Base-by-base conservation (phyloP, 2,888 invertebrate species). In the Silvanus unidentatus region DNA sequence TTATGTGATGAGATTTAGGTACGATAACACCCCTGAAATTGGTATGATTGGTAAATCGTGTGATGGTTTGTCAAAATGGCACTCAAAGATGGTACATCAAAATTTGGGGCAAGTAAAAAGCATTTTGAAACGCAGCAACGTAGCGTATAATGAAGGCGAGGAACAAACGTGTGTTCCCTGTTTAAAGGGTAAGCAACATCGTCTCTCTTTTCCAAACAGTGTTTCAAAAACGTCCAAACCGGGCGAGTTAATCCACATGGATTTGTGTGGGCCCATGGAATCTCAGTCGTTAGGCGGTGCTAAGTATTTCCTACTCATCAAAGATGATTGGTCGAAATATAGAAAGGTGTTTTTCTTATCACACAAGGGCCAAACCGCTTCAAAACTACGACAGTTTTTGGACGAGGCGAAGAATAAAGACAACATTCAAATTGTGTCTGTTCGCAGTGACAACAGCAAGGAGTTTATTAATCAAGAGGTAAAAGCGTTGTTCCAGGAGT, bases 1-100 rank as follows among this genome's bases (percentile, higher is more conserved):
- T 37, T 63, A 55, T 38, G 43, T 48, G 12, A 41, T 61, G 48
- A 34, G 50, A 27, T 48, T 60, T 36, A 48, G 9, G n/a, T n/a
- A n/a, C n/a, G n/a, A n/a, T n/a, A n/a, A n/a, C 1, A 28, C 39
- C 3, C 14, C 4, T 12, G 32, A 5, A 9, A 32, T 32, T 3
- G 13, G 3, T 8, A 32, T 9, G 3, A n/a, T 32, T 5, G 32
- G 13, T 3, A 5, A 5, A 3, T 12, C 16, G n/a, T 11, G 15
- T 15, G 28, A 6, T 9, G 22, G 15, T 16, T 22, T 46, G 5
- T 14, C 15, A 38, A 10, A 32, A 14, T 47, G 47, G 49, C 49
- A 49, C 40, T 42, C 40, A 27, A 16, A 42, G 5, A 16, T 46
- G 12, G 42, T 43, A 4, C 44, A 51, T 40, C 9, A 49, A 28